These are phyloP conservation scores for Ariolimax columbianus DNA, from an alignment of 2,888 invertebrate species.

Conservation along the genomic window DNA sequence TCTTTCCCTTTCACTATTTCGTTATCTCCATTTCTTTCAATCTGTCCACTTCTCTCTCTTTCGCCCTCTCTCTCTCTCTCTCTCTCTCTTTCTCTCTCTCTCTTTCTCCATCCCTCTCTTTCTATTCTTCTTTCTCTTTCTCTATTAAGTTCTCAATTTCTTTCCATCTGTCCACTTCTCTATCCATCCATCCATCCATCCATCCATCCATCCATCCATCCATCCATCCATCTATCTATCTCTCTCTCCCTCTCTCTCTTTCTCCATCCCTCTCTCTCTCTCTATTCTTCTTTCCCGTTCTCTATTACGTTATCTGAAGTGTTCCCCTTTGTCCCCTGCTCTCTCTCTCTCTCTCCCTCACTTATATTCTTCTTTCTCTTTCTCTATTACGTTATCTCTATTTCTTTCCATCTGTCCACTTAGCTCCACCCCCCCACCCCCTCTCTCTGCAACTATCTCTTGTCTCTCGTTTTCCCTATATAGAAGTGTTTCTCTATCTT, in stretches of 20 bases:
- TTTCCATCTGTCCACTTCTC: no score
- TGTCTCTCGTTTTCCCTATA: no score
- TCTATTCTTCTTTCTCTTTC: neutral
- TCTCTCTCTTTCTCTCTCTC: conserved; percentile 28
- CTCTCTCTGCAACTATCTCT: neutral
- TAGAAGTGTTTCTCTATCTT: no score
- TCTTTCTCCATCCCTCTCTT: neutral
- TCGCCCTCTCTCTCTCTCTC: conserved; percentile 6
- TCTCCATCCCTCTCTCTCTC: no score
- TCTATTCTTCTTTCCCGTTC: neutral
- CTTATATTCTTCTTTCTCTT: conserved; percentile 23
- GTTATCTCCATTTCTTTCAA: conserved; percentile 9
- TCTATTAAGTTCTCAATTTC: neutral
- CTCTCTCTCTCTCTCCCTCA: no score
- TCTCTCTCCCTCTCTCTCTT: no score
- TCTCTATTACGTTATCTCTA: neutral
- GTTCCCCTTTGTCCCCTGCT: neutral
- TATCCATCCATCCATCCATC: no score
- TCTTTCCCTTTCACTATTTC: neutral
- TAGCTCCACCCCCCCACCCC: conserved; percentile 7
- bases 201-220: no score
- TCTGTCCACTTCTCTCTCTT: neutral
- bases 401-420: conserved; percentile 6
- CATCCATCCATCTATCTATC: no score
- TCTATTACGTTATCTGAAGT: no score